These are phyloP conservation scores for Pteruthius melanotis DNA, from an alignment of 2,113 vertebrate genomes.

Conservation along the genomic window DNA sequence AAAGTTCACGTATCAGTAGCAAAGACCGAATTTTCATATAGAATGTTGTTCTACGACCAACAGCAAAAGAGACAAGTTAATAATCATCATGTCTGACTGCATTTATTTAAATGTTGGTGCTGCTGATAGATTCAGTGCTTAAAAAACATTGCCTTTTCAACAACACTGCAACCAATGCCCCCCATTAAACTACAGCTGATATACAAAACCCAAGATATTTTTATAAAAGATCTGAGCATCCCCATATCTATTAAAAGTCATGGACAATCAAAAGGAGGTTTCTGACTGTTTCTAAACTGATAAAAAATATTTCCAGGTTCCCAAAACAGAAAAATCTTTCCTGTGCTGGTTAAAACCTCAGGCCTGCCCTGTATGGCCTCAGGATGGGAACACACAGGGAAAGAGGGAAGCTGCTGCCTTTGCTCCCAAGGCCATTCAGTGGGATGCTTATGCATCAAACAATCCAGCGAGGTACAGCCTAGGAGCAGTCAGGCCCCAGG, in stretches of 20 bases:
- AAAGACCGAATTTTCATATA: background rate
- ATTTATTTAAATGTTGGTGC: background rate
- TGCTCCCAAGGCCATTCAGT: background rate
- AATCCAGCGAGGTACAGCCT: background rate
- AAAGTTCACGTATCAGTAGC: background rate
- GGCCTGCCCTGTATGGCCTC: background rate
- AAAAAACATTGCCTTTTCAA: background rate
- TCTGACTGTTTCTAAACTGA: background rate
- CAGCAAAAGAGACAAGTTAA: background rate
- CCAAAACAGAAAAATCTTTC: background rate
- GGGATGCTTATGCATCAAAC: rapidly evolving
- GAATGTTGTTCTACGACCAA: background rate
- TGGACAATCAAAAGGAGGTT: background rate
- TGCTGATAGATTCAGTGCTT: background rate
- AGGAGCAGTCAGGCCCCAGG: background rate
- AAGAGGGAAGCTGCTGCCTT: background rate
- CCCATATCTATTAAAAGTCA: background rate
- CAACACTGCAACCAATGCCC: background rate
- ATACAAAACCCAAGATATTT: background rate
- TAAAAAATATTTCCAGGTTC: background rate
- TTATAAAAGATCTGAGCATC: background rate
- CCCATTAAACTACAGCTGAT: background rate
- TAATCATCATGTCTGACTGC: background rate
- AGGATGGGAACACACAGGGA: background rate
- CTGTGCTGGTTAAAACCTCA: background rate